Evolutionary conservation across 2,888 invertebrate genomes (phyloP).

Genomic region (Nipponacmea schrenckii): DNA sequence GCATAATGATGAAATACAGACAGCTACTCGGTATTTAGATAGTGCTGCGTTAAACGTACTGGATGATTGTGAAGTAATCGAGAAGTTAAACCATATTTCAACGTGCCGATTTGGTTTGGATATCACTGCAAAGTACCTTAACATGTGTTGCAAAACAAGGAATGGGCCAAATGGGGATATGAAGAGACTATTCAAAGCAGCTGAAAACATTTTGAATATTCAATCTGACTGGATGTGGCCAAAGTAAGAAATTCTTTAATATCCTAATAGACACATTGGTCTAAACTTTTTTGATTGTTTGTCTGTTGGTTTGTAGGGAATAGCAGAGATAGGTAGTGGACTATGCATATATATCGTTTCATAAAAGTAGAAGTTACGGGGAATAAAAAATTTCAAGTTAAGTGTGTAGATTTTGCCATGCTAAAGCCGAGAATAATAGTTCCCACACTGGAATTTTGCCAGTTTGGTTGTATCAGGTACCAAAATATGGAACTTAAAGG

Average conservation of each 20-base stretch:
- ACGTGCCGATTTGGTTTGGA: conserved; percentile 41
- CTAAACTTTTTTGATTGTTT: too few relatives aligned
- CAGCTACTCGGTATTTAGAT: conserved; percentile 29
- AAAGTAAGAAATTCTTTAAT: not conserved
- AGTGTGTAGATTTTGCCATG: too few relatives aligned
- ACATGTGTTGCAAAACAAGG: conserved; percentile 38
- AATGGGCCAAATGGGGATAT: conserved; percentile 30
- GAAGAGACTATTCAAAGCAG: not conserved
- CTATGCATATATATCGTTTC: too few relatives aligned
- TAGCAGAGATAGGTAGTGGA: too few relatives aligned
- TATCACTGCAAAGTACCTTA: conserved; percentile 38
- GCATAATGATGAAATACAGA: conserved; percentile 10
- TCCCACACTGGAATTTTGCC: too few relatives aligned
- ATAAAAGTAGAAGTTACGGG: too few relatives aligned
- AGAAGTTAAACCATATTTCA: conserved; percentile 39
- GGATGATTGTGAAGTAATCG: conserved; percentile 25
- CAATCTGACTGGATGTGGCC: not conserved
- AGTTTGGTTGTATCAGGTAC: too few relatives aligned
- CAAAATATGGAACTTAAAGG: too few relatives aligned
- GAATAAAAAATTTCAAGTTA: too few relatives aligned
- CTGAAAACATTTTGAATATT: not conserved
- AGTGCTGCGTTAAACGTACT: conserved; percentile 23
- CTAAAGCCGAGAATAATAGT: too few relatives aligned
- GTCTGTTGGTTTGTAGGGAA: too few relatives aligned
- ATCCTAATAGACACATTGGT: not conserved